Evolutionary conservation across 1,140 invertebrate genomes (phyloP), one percentile per base, ranked within the genome.

Genomic region (Palaemon carinicauda): DNA sequence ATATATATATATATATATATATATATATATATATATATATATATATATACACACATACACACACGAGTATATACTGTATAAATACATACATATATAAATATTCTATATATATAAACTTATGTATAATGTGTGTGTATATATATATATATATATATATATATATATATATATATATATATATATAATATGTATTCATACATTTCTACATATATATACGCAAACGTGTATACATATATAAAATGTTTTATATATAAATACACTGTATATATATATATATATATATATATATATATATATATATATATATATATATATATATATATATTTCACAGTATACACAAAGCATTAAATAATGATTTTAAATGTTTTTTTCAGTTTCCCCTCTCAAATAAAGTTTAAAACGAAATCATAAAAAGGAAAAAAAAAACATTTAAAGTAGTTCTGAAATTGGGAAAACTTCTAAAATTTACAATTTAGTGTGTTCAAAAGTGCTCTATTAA

Each of bases 261-360:
- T 78, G 27, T 52, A 52, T 78, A 54, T 52, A 52, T 78, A 54
- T 27, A 53, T n/a, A 54, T 52, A 54, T n/a, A 21, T 31, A 75
- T 31, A 75, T 75, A 75, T 75, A 75, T 79, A 54, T 79, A 54
- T 79, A 54, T 79, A 53, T 79, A 53, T 79, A 19, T 79, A 79
- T 79, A 79, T 53, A 54, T 54, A 54, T 54, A 52, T 75, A 50
- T 54, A 79, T 54, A 54, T 53, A 54, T 53, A 31, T 52, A 54
- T 27, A 79, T 52, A 54, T n/a, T n/a, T n/a, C n/a, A n/a, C n/a
- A n/a, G n/a, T n/a, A n/a, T n/a, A n/a, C n/a, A n/a, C n/a, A n/a
- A n/a, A n/a, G n/a, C n/a, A n/a, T n/a, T n/a, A n/a, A n/a, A n/a
- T n/a, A n/a, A n/a, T n/a, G n/a, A n/a, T n/a, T n/a, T n/a, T n/a